A percentile compares a stretch with the other conserved stretches of the same genome.
Conservation (phyloP, 23 tunicate species). For the Botrylloides violaceus region DNA sequence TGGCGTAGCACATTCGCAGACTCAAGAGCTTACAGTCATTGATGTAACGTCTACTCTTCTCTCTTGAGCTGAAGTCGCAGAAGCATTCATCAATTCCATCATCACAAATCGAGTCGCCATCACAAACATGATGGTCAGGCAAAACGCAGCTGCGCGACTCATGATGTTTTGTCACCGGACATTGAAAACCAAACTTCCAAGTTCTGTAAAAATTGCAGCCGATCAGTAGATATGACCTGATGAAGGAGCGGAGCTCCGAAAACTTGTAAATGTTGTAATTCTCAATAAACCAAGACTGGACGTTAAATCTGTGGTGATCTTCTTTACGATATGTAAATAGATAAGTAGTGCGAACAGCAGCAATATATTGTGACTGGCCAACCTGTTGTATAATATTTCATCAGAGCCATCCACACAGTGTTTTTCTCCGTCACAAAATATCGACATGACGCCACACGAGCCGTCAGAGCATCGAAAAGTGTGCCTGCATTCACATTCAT, state of each 20-base stretch:
- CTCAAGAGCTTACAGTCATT: neutral
- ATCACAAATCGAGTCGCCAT: constrained; percentile 58
- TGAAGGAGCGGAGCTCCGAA: no score
- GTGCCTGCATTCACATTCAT: constrained; percentile 48
- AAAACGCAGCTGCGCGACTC: constrained; percentile 27
- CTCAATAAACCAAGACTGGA: no score
- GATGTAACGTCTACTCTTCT: neutral
- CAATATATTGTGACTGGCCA: neutral
- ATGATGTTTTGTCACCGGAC: constrained; percentile 34
- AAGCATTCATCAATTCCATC: constrained; percentile 33
- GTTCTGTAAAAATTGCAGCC: constrained; percentile 22
- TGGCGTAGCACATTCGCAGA: no score
- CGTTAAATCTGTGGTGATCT: no score
- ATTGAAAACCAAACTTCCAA: constrained; percentile 32
- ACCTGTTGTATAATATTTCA: constrained; percentile 35
- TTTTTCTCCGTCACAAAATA: constrained; percentile 38
- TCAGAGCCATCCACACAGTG: constrained; percentile 43
- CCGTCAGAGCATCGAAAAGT: constrained; percentile 28
- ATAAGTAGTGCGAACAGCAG: neutral
- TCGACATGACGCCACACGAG: constrained; percentile 1
- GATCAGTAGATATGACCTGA: neutral
- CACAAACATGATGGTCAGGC: constrained; percentile 56
- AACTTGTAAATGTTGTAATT: no score
- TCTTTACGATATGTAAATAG: no score
- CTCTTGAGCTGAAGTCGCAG: constrained; percentile 1